phyloP scores from a whole-genome alignment of 2,113 vertebrate species.

The Heterotilapia buettikoferi region DNA sequence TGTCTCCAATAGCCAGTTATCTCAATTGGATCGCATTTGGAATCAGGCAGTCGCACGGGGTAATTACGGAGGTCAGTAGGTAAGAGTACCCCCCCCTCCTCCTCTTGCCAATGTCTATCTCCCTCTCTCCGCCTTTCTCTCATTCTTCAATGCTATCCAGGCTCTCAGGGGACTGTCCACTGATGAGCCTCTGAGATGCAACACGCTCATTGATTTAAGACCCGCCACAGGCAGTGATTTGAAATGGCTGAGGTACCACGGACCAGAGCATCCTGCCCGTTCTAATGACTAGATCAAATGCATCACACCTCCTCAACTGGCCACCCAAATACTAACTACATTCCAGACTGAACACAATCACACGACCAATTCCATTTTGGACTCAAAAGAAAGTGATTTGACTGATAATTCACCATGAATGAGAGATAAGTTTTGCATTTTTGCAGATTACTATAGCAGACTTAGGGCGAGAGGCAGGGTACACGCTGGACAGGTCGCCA shows the following conservation, averaged over 20 bases:
- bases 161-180: slow-evolving; percentile 55
- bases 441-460: neutral
- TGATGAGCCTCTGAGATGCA: slow-evolving; percentile 71
- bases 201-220: slow-evolving; percentile 71
- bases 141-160: slow-evolving; percentile 4
- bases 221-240: slow-evolving; percentile 71
- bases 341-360: slow-evolving; percentile 51
- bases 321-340: slow-evolving; percentile 23
- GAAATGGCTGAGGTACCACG: slow-evolving; percentile 63
- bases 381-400: neutral
- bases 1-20: slow-evolving; percentile 68
- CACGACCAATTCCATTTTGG: slow-evolving; percentile 32
- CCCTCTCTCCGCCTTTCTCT: slow-evolving; percentile 1
- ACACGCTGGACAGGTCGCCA: neutral
- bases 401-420: neutral
- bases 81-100: slow-evolving; percentile 44
- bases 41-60: slow-evolving; percentile 63
- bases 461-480: neutral
- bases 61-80: slow-evolving; percentile 72
- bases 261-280: slow-evolving; percentile 36
- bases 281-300: slow-evolving; percentile 73
- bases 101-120: slow-evolving; percentile 14
- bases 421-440: neutral
- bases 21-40: slow-evolving; percentile 70
- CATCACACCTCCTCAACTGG: slow-evolving; percentile 54